phyloP scores from a whole-genome alignment of 2,797 vertebrate species.

The Heterohyrax brucei region DNA sequence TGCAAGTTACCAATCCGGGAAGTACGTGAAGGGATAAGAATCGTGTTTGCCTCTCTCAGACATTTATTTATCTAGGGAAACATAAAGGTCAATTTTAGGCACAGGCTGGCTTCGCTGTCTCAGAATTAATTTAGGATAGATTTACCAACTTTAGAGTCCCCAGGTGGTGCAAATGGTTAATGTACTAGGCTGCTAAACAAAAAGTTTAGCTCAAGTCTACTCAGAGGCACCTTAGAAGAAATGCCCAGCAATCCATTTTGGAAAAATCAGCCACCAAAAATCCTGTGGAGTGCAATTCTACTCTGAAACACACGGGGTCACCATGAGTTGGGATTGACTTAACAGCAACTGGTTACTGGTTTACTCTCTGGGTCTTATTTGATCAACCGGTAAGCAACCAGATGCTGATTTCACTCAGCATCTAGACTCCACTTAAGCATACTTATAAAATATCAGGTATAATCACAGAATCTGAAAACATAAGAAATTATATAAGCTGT shows the following conservation, averaged over 20 bases:
- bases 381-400: neutral
- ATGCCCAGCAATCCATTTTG: neutral
- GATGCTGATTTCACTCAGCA: neutral
- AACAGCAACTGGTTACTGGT: neutral
- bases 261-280: neutral
- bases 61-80: neutral
- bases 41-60: neutral
- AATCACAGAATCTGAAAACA: neutral
- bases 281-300: neutral
- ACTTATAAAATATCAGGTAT: neutral
- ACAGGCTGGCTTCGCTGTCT: neutral
- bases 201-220: neutral
- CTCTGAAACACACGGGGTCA: neutral
- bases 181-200: neutral
- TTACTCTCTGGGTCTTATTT: conserved; percentile 13
- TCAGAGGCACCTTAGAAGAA: neutral
- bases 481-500: neutral
- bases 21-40: neutral
- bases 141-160: neutral
- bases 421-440: neutral
- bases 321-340: neutral
- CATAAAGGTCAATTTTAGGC: conserved; percentile 12
- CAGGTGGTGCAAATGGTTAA: neutral
- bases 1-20: neutral
- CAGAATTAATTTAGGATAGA: neutral